Base-by-base conservation (phyloP, 37 sponge, comb jelly and placozoan species). In the Oopsacas minuta region DNA sequence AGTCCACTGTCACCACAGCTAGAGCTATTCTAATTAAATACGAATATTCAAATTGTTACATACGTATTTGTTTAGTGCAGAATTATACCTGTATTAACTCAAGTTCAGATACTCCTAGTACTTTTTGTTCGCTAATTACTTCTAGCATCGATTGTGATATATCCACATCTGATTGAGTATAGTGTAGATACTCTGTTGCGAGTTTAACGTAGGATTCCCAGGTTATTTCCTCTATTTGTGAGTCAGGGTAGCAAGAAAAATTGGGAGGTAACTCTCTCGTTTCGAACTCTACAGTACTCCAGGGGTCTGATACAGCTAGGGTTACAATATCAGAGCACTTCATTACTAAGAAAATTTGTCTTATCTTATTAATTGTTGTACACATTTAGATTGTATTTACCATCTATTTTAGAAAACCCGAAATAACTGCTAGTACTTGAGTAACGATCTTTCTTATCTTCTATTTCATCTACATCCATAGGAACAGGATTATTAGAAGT, bases 301-400 rank as follows among this genome's bases (percentile, higher is more conserved):
- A 61, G 20, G 75, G 75, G 28, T 61, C 75, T 12, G 75, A 25
- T 3, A 61, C 75, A 20, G 75, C 75, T 12, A 61, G 75, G 32
- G 75, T 61, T 61, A 61, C 28, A 3, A 61, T n/a, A 34, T 61
- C 75, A 61, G 75, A 25, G 28, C 75, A 61, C 75, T 61, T 61
- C 75, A 61, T 61, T 3, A 61, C 75, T 61, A n/a, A 3, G 28
- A 12, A n/a, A 61, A 17, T 46, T 12, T 46, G 51, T 22, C 51
- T 46, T 46, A 46, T 12, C 51, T 46, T 46, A 12, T 22, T 22
- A 22, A 22, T 17, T 22, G 51, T 46, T 46, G 17, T 22, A 46
- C 51, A 12, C 17, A 17, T 12, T 17, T 22, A 22, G 51, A 46
- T 46, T 46, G 12, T 17, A 46, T 12, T 17, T 46, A 12, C 75